A percentile compares a stretch with the other conserved stretches of the same genome.
These are phyloP conservation scores for Nymphalis c-album DNA, from an alignment of 2,888 invertebrate species.

Conservation along the genomic window DNA sequence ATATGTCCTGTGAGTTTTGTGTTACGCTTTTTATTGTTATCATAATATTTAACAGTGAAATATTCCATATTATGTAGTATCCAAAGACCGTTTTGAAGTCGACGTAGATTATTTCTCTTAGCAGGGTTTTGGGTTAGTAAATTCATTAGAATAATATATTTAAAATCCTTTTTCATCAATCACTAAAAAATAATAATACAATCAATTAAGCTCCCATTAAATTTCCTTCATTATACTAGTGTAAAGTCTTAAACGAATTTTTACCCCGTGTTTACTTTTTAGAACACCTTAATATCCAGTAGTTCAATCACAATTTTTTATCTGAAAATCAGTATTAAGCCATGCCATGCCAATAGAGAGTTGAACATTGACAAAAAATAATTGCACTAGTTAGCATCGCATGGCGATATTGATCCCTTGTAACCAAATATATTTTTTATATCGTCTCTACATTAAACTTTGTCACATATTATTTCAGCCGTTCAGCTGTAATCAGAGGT, in stretches of 20 bases:
- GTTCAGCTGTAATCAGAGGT: conserved; percentile 98
- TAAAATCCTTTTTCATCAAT: conserved; percentile 7
- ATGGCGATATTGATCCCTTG: not conserved
- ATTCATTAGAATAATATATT: not conserved
- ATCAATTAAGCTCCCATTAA: not conserved
- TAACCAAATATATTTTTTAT: not conserved
- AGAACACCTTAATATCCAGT: not conserved
- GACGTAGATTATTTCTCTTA: conserved; percentile 23
- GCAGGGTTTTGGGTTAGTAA: not conserved
- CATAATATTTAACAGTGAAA: conserved; percentile 43
- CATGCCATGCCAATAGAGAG: not conserved
- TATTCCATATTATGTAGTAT: conserved; percentile 46
- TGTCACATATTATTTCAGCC: conserved; percentile 81
- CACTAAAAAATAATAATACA: not conserved
- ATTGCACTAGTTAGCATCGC: not conserved
- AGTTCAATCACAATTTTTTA: conserved; percentile 2
- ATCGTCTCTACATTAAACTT: not conserved
- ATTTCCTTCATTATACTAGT: not conserved
- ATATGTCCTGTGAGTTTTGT: conserved; percentile 83
- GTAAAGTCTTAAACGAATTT: not conserved
- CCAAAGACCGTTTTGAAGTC: conserved; percentile 13
- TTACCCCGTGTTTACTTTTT: not conserved
- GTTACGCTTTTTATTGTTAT: conserved; percentile 79
- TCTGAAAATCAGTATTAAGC: not conserved
- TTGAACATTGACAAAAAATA: not conserved